Conservation (phyloP, 2,888 invertebrate genomes). For the Sarcophaga carnaria region DNA sequence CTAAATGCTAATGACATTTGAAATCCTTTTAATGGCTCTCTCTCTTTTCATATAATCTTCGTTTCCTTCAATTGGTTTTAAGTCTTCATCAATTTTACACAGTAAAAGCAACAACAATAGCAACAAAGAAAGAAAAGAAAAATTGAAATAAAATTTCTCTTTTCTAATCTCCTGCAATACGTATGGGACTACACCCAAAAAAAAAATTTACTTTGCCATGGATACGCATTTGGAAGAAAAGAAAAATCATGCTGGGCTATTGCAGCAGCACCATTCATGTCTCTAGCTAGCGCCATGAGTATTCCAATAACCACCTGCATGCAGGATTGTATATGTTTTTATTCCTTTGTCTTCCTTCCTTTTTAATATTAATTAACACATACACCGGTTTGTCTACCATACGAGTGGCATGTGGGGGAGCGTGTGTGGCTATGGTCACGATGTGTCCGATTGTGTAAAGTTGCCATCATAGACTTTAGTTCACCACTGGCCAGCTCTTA, state of each 20-base stretch:
- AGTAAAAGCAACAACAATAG: not conserved
- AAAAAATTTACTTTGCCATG: not conserved
- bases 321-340: constrained; percentile 7
- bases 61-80: constrained; percentile 50
- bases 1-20: constrained; percentile 63
- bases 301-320: constrained; percentile 20
- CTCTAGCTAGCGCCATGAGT: not conserved
- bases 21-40: constrained; percentile 50
- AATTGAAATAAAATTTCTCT: not conserved
- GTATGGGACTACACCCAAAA: constrained; percentile 49
- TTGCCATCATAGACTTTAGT: constrained; percentile 22
- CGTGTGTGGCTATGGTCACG: constrained; percentile 6
- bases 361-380: constrained; percentile 68
- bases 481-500: not conserved
- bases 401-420: not conserved
- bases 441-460: not conserved
- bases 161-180: constrained; percentile 9
- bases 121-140: constrained; percentile 7
- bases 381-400: constrained; percentile 11
- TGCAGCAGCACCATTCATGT: constrained; percentile 5
- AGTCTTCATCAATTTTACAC: constrained; percentile 63
- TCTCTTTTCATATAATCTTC: constrained; percentile 19
- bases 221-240: constrained; percentile 55
- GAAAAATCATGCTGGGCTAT: not conserved
- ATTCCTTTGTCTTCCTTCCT: not conserved